Conservation (phyloP, 1,140 invertebrate genomes). For the Musca domestica region DNA sequence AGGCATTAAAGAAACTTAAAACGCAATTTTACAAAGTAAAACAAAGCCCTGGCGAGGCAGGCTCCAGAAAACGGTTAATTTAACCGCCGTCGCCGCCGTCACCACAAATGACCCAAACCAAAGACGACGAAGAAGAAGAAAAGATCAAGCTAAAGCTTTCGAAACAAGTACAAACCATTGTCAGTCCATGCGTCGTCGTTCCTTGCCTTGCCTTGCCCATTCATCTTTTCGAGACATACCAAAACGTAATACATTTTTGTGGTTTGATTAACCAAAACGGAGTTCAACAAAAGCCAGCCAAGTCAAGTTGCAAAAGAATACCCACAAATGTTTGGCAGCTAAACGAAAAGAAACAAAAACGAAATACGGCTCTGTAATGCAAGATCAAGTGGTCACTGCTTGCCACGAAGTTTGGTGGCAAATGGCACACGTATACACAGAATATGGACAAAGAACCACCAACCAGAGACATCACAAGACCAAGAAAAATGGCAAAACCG, state of each 20-base stretch:
- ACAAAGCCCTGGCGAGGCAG: not conserved
- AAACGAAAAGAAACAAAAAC: not conserved
- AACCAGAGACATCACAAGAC: not conserved
- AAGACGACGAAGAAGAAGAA: not conserved
- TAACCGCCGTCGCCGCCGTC: not conserved
- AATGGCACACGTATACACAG: not conserved
- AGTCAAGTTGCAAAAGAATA: not conserved
- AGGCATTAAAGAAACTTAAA: not conserved
- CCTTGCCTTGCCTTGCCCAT: no score
- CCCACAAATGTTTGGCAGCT: not conserved
- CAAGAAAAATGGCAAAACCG: slow-evolving; percentile 17
- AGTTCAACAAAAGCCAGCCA: not conserved
- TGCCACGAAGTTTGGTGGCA: no score
- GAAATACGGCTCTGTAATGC: not conserved
- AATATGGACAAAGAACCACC: not conserved
- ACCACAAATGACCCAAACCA: no score
- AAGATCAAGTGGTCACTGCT: slow-evolving; percentile 9
- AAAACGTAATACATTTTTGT: slow-evolving; percentile 19
- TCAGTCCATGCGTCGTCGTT: no score
- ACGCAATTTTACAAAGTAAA: not conserved
- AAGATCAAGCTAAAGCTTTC: not conserved
- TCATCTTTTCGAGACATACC: not conserved
- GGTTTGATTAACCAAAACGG: slow-evolving; percentile 16
- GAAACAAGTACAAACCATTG: slow-evolving; percentile 4
- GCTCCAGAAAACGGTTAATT: slow-evolving; percentile 7